Base-by-base conservation (phyloP, 2,888 invertebrate species). In the Dolomedes plantarius region DNA sequence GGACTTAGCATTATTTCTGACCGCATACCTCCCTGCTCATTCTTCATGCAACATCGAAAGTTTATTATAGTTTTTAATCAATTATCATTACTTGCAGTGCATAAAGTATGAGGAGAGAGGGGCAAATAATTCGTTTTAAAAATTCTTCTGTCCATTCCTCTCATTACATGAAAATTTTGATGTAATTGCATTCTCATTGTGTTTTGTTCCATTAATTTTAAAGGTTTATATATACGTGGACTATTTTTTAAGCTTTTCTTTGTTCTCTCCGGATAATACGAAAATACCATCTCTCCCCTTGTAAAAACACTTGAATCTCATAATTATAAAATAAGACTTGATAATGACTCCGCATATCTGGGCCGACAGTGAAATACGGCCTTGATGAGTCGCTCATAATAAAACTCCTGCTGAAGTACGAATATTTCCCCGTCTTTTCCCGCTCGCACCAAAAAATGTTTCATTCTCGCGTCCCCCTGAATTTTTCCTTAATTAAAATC, bases 401-500 rank as follows among this genome's bases (percentile, higher is more conserved):
- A 65, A 65, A 65, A 31, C 64, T 65, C 3, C 13, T 64, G 16
- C 29, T 11, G 32, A 32, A 32, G 67, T n/a, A 31, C 5, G 29
- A 65, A 65, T 65, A 32, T 67, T 67, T 28, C 36, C 56, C 27
- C 67, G 67, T 36, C 36, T 32, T 32, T 29, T 36, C 31, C 27
- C 31, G 27, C 23, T 23, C 29, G n/a, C 64, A 29, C 67, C 67
- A 67, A 67, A 67, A 32, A 67, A 67, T 67, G 56, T 56, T 56
- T 56, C 56, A 56, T 56, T 56, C 56, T 56, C 41, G 2, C 1
- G 1, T 1, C 7, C 16, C 19, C 56, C n/a, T 16, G 56, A 23
- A 56, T 56, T 64, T 77, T 85, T 73, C 77, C 77, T 73, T 85
- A 78, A 85, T 85, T 85, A 85, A 85, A 85, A 85, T 85, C 83